Conservation (phyloP, 2,113 vertebrate genomes). For the Todiramphus chloris region DNA sequence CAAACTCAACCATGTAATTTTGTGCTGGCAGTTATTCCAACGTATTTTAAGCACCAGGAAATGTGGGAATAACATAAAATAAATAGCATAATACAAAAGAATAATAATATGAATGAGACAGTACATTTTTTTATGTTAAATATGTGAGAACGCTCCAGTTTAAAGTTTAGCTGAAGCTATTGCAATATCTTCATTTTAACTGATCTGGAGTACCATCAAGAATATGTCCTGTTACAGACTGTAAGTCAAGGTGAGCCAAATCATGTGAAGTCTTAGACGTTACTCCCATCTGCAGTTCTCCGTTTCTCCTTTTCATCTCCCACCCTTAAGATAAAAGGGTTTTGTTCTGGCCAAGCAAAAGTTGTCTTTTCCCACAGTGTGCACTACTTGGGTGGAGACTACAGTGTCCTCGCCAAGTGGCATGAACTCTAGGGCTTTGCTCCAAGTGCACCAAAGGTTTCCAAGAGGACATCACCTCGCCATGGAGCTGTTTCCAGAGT, state of each 20-base stretch:
- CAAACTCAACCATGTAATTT: not conserved
- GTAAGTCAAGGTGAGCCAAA: not conserved
- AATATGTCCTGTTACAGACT: not conserved
- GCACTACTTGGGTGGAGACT: not conserved
- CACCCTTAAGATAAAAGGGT: not conserved
- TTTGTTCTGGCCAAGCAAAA: not conserved
- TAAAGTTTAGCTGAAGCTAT: not conserved
- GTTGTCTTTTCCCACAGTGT: constrained; percentile 1
- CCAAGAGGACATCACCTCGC: not conserved
- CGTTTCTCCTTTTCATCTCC: not conserved
- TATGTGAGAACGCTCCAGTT: not conserved
- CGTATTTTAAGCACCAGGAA: not conserved
- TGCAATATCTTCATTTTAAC: not conserved
- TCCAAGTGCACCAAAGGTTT: not conserved
- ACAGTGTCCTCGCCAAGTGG: not conserved
- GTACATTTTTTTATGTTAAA: not conserved
- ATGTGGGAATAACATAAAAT: not conserved
- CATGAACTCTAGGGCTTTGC: not conserved
- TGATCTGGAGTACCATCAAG: not conserved
- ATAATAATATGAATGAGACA: not conserved
- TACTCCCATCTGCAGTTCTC: not conserved
- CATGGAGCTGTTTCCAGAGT: not conserved
- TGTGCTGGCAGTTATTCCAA: not conserved
- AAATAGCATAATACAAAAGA: not conserved
- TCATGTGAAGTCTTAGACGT: not conserved